These are phyloP conservation scores for Calameuta idolon DNA, from an alignment of 2,888 invertebrate species.

Conservation along the genomic window DNA sequence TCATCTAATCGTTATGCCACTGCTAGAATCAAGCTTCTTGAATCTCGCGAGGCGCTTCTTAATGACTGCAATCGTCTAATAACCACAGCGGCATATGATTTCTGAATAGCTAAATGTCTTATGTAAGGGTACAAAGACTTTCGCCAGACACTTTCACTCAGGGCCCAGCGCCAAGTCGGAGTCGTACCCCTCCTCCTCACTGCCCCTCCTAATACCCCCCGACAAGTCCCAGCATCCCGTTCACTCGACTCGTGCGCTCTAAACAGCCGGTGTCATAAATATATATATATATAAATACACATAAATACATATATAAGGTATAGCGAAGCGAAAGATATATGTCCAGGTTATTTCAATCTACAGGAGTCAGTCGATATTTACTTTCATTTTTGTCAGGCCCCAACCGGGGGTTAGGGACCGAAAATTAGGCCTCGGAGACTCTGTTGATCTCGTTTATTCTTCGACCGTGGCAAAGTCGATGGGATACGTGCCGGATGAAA, in stretches of 20 bases:
- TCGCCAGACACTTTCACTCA: constrained; percentile 66
- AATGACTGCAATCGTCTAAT: constrained; percentile 10
- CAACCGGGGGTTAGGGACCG: constrained; percentile 4
- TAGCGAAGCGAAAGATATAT: background rate
- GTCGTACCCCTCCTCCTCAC: background rate
- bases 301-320: background rate
- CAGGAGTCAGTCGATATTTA: constrained; percentile 28
- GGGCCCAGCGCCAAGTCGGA: constrained; percentile 25
- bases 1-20: background rate
- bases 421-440: constrained; percentile 1
- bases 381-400: constrained; percentile 48
- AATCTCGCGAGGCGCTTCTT: background rate
- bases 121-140: constrained; percentile 64
- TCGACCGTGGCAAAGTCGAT: background rate
- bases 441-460: background rate
- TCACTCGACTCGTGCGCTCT: constrained; percentile 45
- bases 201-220: constrained; percentile 2
- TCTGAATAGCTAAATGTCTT: constrained; percentile 60
- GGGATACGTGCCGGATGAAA: background rate
- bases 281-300: background rate
- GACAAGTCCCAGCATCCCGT: constrained; percentile 59
- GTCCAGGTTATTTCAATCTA: background rate
- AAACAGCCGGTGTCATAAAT: background rate
- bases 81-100: constrained; percentile 43
- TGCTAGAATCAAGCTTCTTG: background rate